Conservation (phyloP, 2,888 invertebrate genomes). For the Carcina quercana region DNA sequence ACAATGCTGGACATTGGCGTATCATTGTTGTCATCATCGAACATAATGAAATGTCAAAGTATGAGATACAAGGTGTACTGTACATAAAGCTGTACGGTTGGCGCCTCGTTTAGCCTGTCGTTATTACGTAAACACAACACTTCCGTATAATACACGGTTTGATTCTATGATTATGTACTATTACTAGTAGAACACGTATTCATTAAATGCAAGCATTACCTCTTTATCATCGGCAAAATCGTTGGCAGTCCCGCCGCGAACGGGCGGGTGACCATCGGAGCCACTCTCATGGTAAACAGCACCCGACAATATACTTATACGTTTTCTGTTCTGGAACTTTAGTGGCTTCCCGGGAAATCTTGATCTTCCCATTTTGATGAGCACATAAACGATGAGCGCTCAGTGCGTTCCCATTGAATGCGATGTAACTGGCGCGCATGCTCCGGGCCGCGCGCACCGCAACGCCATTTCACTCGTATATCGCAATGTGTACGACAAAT, state of each 20-base stretch:
- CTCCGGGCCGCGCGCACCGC: slow-evolving; percentile 72
- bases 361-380: slow-evolving; percentile 83
- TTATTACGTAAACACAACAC: slow-evolving; percentile 69
- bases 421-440: slow-evolving; percentile 72
- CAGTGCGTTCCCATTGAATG: slow-evolving; percentile 67
- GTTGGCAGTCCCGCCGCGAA: slow-evolving; percentile 57
- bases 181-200: neutral
- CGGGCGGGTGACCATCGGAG: slow-evolving; percentile 61
- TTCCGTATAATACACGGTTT: slow-evolving; percentile 22
- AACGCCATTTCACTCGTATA: slow-evolving; percentile 73
- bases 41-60: slow-evolving; percentile 49
- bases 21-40: slow-evolving; percentile 46
- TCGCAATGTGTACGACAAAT: slow-evolving; percentile 68
- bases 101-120: slow-evolving; percentile 38
- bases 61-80: slow-evolving; percentile 24
- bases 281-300: slow-evolving; percentile 69
- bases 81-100: slow-evolving; percentile 31
- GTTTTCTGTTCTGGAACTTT: slow-evolving; percentile 89
- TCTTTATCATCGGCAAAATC: slow-evolving; percentile 69
- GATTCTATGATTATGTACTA: no score
- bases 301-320: slow-evolving; percentile 85
- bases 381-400: slow-evolving; percentile 72
- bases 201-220: slow-evolving; percentile 25
- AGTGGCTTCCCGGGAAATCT: slow-evolving; percentile 93
- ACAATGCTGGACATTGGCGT: no score